These are phyloP conservation scores for Lutjanus campechanus DNA, from an alignment of 2,797 vertebrate genomes.

Conservation along the genomic window DNA sequence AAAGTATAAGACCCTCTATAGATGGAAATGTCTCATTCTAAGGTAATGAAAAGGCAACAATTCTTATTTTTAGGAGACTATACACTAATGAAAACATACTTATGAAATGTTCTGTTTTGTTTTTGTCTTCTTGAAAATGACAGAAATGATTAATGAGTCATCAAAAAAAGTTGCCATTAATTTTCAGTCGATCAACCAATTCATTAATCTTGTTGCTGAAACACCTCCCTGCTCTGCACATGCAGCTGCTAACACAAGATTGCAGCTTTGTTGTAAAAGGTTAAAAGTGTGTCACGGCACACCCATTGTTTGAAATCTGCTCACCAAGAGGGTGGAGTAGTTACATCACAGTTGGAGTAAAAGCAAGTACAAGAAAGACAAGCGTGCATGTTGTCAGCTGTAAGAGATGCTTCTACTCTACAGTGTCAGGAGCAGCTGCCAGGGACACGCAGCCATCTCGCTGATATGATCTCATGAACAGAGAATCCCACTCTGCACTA, in stretches of 20 bases:
- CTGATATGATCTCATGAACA: slow-evolving; percentile 49
- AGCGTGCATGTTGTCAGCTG: slow-evolving; percentile 43
- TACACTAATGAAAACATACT: too few species aligned
- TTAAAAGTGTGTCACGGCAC: background rate
- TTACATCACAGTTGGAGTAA: slow-evolving; percentile 28
- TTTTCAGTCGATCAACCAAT: background rate
- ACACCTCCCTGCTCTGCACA: background rate
- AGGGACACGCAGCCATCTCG: slow-evolving; percentile 37
- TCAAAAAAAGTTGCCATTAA: background rate
- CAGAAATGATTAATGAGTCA: too few species aligned
- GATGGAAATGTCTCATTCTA: too few species aligned
- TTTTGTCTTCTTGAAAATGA: too few species aligned
- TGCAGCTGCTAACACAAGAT: background rate
- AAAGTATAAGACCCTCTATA: too few species aligned
- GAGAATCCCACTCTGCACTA: slow-evolving; percentile 1
- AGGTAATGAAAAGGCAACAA: too few species aligned
- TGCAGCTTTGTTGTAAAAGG: background rate
- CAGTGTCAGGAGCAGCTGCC: slow-evolving; percentile 67
- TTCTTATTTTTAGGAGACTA: too few species aligned
- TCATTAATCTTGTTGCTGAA: background rate
- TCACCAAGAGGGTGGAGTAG: slow-evolving; percentile 3
- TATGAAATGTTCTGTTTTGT: too few species aligned
- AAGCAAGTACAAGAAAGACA: slow-evolving; percentile 10
- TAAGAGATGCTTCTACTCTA: slow-evolving; percentile 49
- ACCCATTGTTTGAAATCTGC: slow-evolving; percentile 16